phyloP scores from a whole-genome alignment of 1,140 invertebrate genomes.

The Macrobrachium nipponense region DNA sequence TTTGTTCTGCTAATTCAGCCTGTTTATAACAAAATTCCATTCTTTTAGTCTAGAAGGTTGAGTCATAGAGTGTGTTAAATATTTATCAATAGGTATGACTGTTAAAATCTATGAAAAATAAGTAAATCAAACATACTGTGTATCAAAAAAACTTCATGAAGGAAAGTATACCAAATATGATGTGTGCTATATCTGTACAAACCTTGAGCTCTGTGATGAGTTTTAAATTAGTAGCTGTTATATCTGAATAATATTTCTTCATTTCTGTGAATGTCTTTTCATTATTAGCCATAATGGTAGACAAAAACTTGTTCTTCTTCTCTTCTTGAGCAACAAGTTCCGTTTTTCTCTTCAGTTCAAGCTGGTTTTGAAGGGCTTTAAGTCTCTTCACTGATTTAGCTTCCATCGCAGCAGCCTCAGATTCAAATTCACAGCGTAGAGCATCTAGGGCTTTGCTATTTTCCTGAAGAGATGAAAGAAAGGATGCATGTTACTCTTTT shows the following conservation, averaged over 20 bases:
- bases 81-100: background rate
- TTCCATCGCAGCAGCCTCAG: conserved; percentile 39
- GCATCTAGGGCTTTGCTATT: conserved; percentile 44
- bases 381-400: conserved; percentile 46
- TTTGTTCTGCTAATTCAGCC: conserved; percentile 44
- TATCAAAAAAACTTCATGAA: too few relatives aligned
- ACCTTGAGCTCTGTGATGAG: conserved; percentile 54
- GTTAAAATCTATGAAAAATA: too few relatives aligned
- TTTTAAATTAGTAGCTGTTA: conserved; percentile 46
- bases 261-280: conserved; percentile 52
- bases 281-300: conserved; percentile 44
- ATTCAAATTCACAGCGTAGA: conserved; percentile 41
- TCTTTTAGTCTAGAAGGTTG: background rate
- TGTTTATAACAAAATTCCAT: background rate
- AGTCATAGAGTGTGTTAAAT: background rate
- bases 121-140: too few relatives aligned
- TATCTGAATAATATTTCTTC: conserved; percentile 56
- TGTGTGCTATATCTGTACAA: too few relatives aligned
- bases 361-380: conserved; percentile 47
- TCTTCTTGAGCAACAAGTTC: conserved; percentile 48
- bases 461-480: conserved; percentile 22
- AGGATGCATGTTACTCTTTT: background rate
- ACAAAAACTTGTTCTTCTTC: conserved; percentile 51
- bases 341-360: conserved; percentile 50
- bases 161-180: too few relatives aligned